Evolutionary conservation across 2,888 invertebrate genomes (phyloP).

Genomic region (Ophion ventricosus): DNA sequence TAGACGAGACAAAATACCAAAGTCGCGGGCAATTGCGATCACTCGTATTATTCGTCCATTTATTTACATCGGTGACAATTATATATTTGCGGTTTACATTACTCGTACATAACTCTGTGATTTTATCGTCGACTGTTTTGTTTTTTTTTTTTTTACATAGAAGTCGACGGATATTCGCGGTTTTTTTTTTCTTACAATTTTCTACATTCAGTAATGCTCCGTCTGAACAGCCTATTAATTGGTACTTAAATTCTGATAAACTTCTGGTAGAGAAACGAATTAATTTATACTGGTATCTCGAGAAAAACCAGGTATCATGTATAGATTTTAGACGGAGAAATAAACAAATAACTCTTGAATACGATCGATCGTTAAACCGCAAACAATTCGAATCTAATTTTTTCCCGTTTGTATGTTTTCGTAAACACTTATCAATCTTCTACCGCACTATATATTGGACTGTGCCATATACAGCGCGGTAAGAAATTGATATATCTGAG

Average conservation of each 20-base stretch:
- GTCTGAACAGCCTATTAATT: not conserved
- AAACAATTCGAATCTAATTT: not conserved
- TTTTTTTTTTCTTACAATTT: constrained; percentile 1
- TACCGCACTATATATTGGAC: constrained; percentile 75
- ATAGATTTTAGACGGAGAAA: not conserved
- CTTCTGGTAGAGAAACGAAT: not conserved
- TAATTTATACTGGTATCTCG: not conserved
- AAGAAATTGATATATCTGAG: constrained; percentile 34
- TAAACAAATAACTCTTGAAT: not conserved
- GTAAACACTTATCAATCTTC: constrained; percentile 76
- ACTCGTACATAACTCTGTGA: constrained; percentile 23
- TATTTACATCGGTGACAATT: not conserved
- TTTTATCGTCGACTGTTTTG: constrained; percentile 9
- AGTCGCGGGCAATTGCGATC: not conserved
- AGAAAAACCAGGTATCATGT: not conserved
- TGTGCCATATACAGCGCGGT: constrained; percentile 67
- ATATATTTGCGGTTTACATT: not conserved
- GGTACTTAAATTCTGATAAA: not conserved
- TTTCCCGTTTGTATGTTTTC: constrained; percentile 47
- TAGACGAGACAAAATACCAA: constrained; percentile 41
- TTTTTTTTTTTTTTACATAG: not conserved
- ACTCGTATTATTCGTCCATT: not conserved
- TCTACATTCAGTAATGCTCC: not conserved
- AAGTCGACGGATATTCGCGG: not conserved
- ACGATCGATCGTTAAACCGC: not conserved